These are phyloP conservation scores for Apotomis betuletana DNA, from an alignment of 2,888 invertebrate species.

Conservation along the genomic window DNA sequence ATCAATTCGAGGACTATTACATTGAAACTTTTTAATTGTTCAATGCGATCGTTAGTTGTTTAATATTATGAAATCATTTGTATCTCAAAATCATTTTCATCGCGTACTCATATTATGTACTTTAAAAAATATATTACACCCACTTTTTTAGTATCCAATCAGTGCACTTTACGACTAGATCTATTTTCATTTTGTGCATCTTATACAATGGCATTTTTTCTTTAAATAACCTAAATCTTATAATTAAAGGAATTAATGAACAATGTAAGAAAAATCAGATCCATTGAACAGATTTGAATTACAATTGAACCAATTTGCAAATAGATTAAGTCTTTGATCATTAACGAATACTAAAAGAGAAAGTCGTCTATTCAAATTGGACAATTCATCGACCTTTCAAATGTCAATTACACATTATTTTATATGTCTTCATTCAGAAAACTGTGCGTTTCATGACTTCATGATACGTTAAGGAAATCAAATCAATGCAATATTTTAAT, in stretches of 20 bases:
- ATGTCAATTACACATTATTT: neutral
- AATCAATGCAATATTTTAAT: too few relatives aligned
- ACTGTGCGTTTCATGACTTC: neutral
- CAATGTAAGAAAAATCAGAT: slow-evolving; percentile 14
- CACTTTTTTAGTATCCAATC: slow-evolving; percentile 24
- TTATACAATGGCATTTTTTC: slow-evolving; percentile 28
- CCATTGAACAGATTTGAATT: slow-evolving; percentile 11
- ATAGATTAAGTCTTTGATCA: neutral
- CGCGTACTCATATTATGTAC: neutral
- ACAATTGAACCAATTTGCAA: neutral
- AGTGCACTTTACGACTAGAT: slow-evolving; percentile 38
- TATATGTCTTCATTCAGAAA: neutral
- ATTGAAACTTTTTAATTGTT: slow-evolving; percentile 22
- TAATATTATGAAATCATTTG: slow-evolving; percentile 19
- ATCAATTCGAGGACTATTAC: slow-evolving; percentile 54
- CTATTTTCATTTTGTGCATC: slow-evolving; percentile 31
- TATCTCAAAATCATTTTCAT: slow-evolving; percentile 21
- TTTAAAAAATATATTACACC: slow-evolving; percentile 30
- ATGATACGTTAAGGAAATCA: neutral
- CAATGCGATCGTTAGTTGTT: slow-evolving; percentile 19
- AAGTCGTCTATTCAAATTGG: slow-evolving; percentile 20
- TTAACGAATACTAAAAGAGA: slow-evolving; percentile 9
- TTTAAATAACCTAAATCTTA: slow-evolving; percentile 22
- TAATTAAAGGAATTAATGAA: neutral
- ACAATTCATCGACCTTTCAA: neutral